Percentiles rank a stretch among this genome's conserved stretches.
Conservation (phyloP, 2,797 vertebrate species). For the Gila robusta region DNA sequence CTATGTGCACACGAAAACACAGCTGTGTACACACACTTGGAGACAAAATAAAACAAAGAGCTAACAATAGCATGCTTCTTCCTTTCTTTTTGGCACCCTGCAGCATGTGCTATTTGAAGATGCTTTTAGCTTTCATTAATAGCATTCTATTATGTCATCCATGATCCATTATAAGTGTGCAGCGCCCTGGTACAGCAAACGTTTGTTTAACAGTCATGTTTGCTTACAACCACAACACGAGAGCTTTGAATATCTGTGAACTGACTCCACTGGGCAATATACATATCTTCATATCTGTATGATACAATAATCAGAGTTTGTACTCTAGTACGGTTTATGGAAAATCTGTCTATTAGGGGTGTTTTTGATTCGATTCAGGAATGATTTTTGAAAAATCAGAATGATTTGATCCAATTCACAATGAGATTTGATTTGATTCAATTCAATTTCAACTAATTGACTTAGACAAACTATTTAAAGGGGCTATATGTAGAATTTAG, state of each 20-base stretch:
- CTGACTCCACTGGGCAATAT: neutral
- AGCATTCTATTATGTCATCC: slow-evolving; percentile 21
- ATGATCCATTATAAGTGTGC: slow-evolving; percentile 12
- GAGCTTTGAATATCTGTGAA: neutral
- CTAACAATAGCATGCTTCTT: slow-evolving; percentile 10
- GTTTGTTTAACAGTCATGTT: slow-evolving; percentile 5
- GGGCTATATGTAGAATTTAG: neutral
- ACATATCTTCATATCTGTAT: neutral
- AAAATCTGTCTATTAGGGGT: neutral
- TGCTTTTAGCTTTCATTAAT: slow-evolving; percentile 37
- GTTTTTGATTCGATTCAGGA: neutral
- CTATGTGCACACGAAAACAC: slow-evolving; percentile 18
- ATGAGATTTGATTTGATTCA: neutral
- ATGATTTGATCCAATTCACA: neutral
- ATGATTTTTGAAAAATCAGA: neutral
- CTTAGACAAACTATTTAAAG: neutral
- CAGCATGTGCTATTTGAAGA: slow-evolving; percentile 32
- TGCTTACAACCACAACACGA: neutral
- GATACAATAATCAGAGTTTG: neutral
- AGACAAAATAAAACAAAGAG: slow-evolving; percentile 3
- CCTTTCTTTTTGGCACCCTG: slow-evolving; percentile 12
- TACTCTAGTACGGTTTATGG: neutral
- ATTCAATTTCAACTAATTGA: neutral
- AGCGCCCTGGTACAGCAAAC: neutral
- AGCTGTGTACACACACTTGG: slow-evolving; percentile 18